Base-by-base conservation (phyloP, 2,797 vertebrate species). In the Neoniphon sammara region DNA sequence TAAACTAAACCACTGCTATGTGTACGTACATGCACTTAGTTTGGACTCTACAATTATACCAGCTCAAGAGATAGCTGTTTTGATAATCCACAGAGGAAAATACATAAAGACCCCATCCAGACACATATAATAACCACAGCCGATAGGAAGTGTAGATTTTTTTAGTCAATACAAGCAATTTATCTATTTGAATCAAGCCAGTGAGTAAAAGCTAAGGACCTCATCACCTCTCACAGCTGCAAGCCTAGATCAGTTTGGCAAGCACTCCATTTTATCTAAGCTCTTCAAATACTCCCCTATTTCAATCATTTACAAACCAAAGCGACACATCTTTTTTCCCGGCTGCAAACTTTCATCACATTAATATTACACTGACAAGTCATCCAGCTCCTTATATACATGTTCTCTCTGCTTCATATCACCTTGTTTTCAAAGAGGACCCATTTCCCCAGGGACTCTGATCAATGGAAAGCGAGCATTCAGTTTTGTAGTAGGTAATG, bases 381-480 rank as follows among this genome's bases (percentile, higher is more conserved):
- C 20, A 46, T 55, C 21, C 30, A 59, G 25, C 59, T 46, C 36
- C 30, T 4, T 8, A 15, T 46, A 57, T 89, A 77, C 88, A 89
- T 78, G 62, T 55, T 30, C 49, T 31, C 25, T 36, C 50, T 46
- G 42, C 39, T 70, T 65, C 44, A 47, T 64, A 42, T 57, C 23
- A 80, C 47, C 63, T 70, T 15, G 36, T 34, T 58, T 66, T 78
- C 59, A 80, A 39, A 80, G 25, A 72, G 14, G 70, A 61, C 47
- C 69, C 8, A 67, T 83, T 83, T 84, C 86, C 82, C 81, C 21
- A 1, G 70, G 27, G 87, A 52, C 31, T 56, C 39, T 65, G 66
- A 83, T 89, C 84, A 58, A 71, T 86, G 87, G 91, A 85, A 91
- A 89, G 77, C 47, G 27, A 78, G n/a, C 50, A 47, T 49, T 10